Percentiles rank a stretch among this genome's conserved stretches.
Evolutionary conservation across 2,888 invertebrate species (phyloP).

Genomic region (Trichacis sp.): DNA sequence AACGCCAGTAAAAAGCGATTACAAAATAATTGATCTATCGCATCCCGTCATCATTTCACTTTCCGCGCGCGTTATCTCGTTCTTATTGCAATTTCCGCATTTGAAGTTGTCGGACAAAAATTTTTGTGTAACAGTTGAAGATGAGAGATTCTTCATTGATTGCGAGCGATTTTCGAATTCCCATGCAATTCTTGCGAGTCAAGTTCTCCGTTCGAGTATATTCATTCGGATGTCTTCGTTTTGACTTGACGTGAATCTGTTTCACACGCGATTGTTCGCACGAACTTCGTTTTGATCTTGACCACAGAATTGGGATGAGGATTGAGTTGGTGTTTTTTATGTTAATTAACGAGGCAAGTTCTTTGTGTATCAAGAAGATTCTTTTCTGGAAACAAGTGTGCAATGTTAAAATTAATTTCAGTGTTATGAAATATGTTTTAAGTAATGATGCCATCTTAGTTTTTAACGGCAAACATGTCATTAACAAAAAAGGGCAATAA

Average conservation of each 20-base stretch:
- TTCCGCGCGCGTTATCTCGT: not conserved
- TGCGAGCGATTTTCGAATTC: not conserved
- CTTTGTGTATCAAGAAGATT: no score
- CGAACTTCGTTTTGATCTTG: constrained; percentile 18
- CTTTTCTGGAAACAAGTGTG: no score
- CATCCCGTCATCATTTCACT: constrained; percentile 4
- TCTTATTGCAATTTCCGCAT: not conserved
- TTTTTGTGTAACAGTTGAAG: no score
- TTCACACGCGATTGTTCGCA: constrained; percentile 5
- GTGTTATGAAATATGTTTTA: no score
- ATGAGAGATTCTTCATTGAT: not conserved
- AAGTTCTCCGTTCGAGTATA: not conserved
- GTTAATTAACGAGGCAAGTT: no score
- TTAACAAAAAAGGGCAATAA: no score
- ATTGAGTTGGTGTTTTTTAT: no score
- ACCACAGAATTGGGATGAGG: not conserved
- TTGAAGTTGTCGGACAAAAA: not conserved
- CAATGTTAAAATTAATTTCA: no score
- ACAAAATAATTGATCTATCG: constrained; percentile 26
- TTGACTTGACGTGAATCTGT: not conserved
- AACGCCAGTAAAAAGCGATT: constrained; percentile 10
- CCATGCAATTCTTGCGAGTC: not conserved
- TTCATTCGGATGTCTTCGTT: not conserved
- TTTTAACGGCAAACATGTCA: no score
- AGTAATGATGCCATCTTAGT: not conserved